Evolutionary conservation across 37 sponge, comb jelly and placozoan species (phyloP), one percentile per base, ranked within the genome.

Genomic region (Aplysina aerophoba): DNA sequence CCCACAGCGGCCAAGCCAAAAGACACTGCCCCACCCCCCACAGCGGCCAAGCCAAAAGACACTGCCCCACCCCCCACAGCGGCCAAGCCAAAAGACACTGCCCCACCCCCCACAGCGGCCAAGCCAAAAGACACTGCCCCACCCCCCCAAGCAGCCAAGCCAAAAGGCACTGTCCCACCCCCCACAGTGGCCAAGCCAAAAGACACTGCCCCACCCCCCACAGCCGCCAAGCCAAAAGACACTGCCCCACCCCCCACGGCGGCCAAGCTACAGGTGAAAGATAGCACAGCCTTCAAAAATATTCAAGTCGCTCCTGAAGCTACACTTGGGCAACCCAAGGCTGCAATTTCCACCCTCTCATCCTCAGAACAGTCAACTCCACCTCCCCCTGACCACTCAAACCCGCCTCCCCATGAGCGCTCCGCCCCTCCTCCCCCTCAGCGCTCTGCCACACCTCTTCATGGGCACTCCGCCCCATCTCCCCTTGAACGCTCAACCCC

Each of bases 1-100:
- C 64, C 64, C 64, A 62, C 12, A 6, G 64, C 64, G 5, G 64
- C 64, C 12, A 62, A 62, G 64, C 64, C 64, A n/a, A 62, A n/a
- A 4, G 64, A n/a, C 28, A 14, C 50, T 13, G 28, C n/a, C 25
- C 64, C 64, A 14, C 64, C 64, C n/a, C 64, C 64, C 64, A 62
- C 12, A 6, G 64, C 12, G 5, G 64, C 64, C 12, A 62, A 62
- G 64, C 28, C 34, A n/a, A 24, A 69, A 6, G 17, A 24, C 17
- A 15, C 71, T 34, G 31, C 71, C 28, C 78, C 78, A 21, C 78
- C 33, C 37, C 22, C 78, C 14, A 75, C 33, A 2, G 31, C 78
- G 1, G 78, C 33, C 15, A 36, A 41, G 78, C 50, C n/a, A 24
- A 75, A 40, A 1, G 37, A 17, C 21, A 24, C 4, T 44, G 24